Evolutionary conservation across 1,140 invertebrate species (phyloP).

Genomic region (Acromyrmex charruanus): DNA sequence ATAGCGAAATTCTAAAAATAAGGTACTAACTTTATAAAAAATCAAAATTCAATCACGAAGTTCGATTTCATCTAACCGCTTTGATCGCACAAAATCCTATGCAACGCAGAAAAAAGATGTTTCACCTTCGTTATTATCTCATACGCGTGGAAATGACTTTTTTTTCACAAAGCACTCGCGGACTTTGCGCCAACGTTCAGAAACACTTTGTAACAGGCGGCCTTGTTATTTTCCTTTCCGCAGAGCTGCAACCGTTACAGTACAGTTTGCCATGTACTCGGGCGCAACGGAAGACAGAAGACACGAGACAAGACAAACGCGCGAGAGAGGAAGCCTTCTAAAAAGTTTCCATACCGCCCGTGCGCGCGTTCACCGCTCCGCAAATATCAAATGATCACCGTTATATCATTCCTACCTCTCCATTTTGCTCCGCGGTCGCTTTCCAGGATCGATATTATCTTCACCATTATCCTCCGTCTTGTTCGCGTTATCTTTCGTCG

Average conservation of each 20-base stretch:
- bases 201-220: constrained; percentile 52
- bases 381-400: constrained; percentile 46
- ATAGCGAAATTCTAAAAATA: not conserved
- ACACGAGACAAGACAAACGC: constrained; percentile 38
- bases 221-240: constrained; percentile 55
- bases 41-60: not conserved
- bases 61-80: not conserved
- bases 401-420: constrained; percentile 25
- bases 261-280: constrained; percentile 35
- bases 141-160: constrained; percentile 37
- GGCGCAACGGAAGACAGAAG: constrained; percentile 37
- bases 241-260: constrained; percentile 30
- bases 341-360: constrained; percentile 28
- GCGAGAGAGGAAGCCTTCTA: constrained; percentile 3
- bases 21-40: not conserved
- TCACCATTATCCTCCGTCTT: not conserved
- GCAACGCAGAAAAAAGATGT: not conserved
- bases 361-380: not conserved
- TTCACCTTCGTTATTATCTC: constrained; percentile 28
- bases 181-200: constrained; percentile 30
- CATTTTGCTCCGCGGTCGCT: not conserved
- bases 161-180: constrained; percentile 34
- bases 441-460: constrained; percentile 19
- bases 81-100: not conserved
- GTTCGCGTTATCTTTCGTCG: constrained; percentile 29